A percentile compares a stretch with the other conserved stretches of the same genome.
phyloP scores from a whole-genome alignment of 1,140 invertebrate species.

The Nymphalis io region DNA sequence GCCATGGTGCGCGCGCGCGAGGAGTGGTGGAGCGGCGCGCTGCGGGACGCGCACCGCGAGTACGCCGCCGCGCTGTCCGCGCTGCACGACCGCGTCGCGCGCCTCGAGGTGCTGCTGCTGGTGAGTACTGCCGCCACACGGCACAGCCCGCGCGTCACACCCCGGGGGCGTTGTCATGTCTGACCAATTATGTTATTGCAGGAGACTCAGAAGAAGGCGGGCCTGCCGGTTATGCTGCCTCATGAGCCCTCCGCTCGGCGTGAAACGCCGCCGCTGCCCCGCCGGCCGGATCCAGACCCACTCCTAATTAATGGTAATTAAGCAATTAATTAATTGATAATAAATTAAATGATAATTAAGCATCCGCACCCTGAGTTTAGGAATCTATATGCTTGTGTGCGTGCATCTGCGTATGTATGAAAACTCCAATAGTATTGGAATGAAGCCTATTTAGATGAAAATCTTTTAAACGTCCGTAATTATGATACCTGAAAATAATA shows the following conservation, averaged over 20 bases:
- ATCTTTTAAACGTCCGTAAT: too few relatives aligned
- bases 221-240: constrained; percentile 90
- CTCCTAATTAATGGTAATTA: constrained; percentile 69
- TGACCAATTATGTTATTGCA: constrained; percentile 76
- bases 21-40: constrained; percentile 71
- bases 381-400: too few relatives aligned
- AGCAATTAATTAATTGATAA: too few relatives aligned
- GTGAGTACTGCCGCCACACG: constrained; percentile 38
- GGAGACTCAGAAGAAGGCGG: constrained; percentile 92
- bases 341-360: too few relatives aligned
- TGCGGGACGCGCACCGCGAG: constrained; percentile 71
- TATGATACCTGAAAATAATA: too few relatives aligned
- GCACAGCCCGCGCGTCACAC: too few relatives aligned
- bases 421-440: too few relatives aligned
- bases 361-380: too few relatives aligned
- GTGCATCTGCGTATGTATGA: too few relatives aligned
- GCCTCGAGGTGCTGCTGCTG: constrained; percentile 70
- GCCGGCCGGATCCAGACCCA: constrained; percentile 86
- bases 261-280: constrained; percentile 87
- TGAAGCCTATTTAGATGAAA: too few relatives aligned
- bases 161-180: neutral
- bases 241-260: constrained; percentile 88
- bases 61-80: constrained; percentile 69
- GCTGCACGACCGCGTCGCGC: constrained; percentile 71
- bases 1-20: constrained; percentile 70